Evolutionary conservation across 1,140 invertebrate genomes (phyloP).

Genomic region (Cryptotermes secundus): DNA sequence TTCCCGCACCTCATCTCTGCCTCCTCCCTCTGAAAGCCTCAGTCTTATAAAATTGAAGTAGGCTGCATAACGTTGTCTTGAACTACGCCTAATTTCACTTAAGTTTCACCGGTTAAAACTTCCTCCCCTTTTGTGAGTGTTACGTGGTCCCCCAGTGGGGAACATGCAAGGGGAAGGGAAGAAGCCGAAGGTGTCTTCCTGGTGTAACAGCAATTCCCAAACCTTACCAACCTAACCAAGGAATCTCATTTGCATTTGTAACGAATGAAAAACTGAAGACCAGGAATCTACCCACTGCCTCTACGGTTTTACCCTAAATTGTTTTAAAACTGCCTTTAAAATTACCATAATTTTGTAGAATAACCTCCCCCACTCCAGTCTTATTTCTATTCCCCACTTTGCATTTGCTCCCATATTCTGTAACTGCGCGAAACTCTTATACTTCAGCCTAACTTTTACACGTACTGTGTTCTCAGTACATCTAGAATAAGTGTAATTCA

Average conservation of each 20-base stretch:
- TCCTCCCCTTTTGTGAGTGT: not conserved
- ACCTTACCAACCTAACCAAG: not conserved
- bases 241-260: constrained; percentile 12
- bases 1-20: constrained; percentile 28
- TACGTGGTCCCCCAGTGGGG: not conserved
- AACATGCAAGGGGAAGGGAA: not conserved
- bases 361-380: not conserved
- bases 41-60: constrained; percentile 6
- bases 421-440: not conserved
- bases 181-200: not conserved
- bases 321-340: constrained; percentile 20
- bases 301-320: not conserved
- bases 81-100: constrained; percentile 10
- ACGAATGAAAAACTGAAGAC: constrained; percentile 7
- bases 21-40: not conserved
- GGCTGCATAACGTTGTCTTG: not conserved
- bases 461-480: not conserved
- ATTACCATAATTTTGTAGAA: not conserved
- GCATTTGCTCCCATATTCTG: not conserved
- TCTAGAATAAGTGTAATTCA: not conserved
- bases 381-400: not conserved
- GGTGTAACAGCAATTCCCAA: not conserved
- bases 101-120: not conserved
- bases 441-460: not conserved
- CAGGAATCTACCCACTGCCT: not conserved